Conservation (phyloP, 2,888 invertebrate species). For the Drosophila anceps region DNA sequence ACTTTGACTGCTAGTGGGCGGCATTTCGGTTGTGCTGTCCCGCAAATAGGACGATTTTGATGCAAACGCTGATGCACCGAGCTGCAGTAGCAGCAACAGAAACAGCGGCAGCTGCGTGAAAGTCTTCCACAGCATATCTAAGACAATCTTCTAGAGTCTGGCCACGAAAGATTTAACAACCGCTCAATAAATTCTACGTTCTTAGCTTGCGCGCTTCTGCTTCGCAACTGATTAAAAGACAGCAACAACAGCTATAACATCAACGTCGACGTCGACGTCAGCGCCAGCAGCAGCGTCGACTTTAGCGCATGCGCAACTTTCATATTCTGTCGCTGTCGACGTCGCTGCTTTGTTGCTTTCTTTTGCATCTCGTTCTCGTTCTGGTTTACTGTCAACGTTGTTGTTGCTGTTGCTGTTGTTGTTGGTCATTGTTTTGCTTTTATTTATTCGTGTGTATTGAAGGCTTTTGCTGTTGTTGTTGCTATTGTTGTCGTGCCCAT, state of each 20-base stretch:
- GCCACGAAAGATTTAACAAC: neutral
- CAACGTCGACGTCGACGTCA: conserved; percentile 27
- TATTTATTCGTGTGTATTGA: conserved; percentile 55
- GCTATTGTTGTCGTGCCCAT: conserved; percentile 73
- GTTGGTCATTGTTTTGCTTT: conserved; percentile 40
- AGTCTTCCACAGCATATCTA: conserved; percentile 56
- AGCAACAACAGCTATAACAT: conserved; percentile 51
- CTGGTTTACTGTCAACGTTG: conserved; percentile 50
- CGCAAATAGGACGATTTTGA: conserved; percentile 25
- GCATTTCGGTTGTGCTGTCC: conserved; percentile 28
- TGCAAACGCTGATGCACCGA: conserved; percentile 25
- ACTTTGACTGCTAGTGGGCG: conserved; percentile 16
- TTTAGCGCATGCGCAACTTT: conserved; percentile 74
- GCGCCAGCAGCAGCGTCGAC: conserved; percentile 15
- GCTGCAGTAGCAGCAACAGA: conserved; percentile 33
- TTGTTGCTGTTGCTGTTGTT: conserved; percentile 30
- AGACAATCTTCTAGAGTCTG: conserved; percentile 4
- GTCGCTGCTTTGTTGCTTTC: conserved; percentile 59
- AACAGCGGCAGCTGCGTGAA: conserved; percentile 46
- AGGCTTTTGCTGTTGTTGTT: conserved; percentile 39
- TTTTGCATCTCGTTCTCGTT: conserved; percentile 73
- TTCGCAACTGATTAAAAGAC: conserved; percentile 70
- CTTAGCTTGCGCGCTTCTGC: conserved; percentile 73
- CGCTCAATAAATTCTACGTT: conserved; percentile 58
- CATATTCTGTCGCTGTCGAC: conserved; percentile 56